Conservation (phyloP, 2,113 vertebrate species). For the Clinocottus analis region DNA sequence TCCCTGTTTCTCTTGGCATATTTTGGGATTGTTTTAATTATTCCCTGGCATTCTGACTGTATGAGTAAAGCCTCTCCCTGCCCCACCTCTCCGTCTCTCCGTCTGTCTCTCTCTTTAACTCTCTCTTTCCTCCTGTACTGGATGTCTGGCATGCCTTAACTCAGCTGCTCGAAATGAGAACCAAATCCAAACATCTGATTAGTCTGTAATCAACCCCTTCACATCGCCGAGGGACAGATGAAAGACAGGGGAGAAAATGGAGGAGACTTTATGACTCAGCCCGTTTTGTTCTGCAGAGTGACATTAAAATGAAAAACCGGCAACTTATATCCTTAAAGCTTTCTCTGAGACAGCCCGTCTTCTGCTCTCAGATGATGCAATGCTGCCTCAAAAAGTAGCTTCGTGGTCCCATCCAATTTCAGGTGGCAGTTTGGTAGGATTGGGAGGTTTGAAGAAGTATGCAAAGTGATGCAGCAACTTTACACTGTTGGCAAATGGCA, state of each 20-base stretch:
- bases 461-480: neutral
- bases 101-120: neutral
- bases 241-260: neutral
- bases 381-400: neutral
- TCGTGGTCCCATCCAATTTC: too few relatives aligned
- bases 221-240: constrained; percentile 10
- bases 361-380: constrained; percentile 8
- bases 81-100: neutral
- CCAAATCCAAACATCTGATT: constrained; percentile 64
- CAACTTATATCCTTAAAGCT: constrained; percentile 10
- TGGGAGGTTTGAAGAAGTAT: neutral
- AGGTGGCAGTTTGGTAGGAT: neutral
- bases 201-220: constrained; percentile 45
- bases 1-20: constrained; percentile 69
- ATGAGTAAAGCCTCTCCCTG: constrained; percentile 47
- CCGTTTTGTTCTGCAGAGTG: neutral
- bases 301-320: constrained; percentile 17
- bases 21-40: constrained; percentile 77
- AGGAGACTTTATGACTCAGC: constrained; percentile 16
- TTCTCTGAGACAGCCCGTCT: neutral
- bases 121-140: constrained; percentile 20
- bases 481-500: constrained; percentile 4
- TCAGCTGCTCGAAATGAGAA: constrained; percentile 49
- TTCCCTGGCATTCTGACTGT: constrained; percentile 55
- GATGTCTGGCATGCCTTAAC: constrained; percentile 33